Base-by-base conservation (phyloP, 2,888 invertebrate species). In the Dusona sp. region DNA sequence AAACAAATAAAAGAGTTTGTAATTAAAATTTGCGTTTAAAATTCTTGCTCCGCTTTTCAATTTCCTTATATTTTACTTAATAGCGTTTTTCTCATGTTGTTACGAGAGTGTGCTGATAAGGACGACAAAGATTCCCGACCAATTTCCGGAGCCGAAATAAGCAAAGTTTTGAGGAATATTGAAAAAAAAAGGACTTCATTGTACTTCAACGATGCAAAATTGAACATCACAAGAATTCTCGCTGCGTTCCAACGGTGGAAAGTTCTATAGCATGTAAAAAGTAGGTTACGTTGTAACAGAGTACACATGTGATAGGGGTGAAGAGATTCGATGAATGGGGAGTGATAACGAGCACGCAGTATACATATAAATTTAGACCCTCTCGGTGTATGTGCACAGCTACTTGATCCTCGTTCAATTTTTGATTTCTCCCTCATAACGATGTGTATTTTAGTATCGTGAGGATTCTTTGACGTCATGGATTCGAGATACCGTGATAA, bases 401-500 rank as follows among this genome's bases (percentile, higher is more conserved):
- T 36, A 57, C 48, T 48, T 54, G 68, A 48, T 74, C 74, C 64
- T 42, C 29, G 64, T 75, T 80, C n/a, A 70, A 65, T 84, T 80
- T 80, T 84, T 75, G 4, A 75, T 84, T 68, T n/a, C 64, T n/a
- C 51, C 8, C 11, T 51, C 64, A 67, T 25, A 33, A 33, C 16
- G 42, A 25, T 64, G 25, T 64, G 42, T 84, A 72, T 81, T 82
- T 82, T 68, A 64, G 11, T 42, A 68, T 3, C 67, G 13, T 2
- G 48, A 13, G 25, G 33, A n/a, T n/a, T 29, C 33, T 77, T 36
- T 77, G 72, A 75, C 85, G 82, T 85, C 74, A 79, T 61, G 42
- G 54, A 25, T 45, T 19, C 48, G 68, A 79, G 68, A 82, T 82
- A 74, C 68, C 68, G 64, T 42, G 79, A 70, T 70, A 79, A 83